Conservation (phyloP, 1,140 invertebrate genomes). For the Neocloeon triangulifer region DNA sequence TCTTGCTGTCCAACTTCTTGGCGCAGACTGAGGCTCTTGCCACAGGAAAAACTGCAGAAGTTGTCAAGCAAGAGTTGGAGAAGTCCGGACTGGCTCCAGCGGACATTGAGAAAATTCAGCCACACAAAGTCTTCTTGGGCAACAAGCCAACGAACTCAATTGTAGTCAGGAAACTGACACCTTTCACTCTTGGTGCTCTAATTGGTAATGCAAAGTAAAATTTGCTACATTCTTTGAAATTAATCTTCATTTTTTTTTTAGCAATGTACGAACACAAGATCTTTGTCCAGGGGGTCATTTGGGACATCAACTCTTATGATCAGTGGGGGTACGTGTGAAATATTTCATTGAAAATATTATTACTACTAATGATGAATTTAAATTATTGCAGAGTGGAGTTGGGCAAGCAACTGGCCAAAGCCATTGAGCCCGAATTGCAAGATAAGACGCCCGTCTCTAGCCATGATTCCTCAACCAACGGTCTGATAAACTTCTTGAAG, state of each 20-base stretch:
- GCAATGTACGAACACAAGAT: conserved; percentile 98
- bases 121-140: conserved; percentile 93
- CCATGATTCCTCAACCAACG: conserved; percentile 85
- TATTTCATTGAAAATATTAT: neutral
- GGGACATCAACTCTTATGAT: conserved; percentile 99
- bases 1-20: conserved; percentile 90
- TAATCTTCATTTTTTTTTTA: conserved; percentile 24
- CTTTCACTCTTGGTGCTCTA: conserved; percentile 84
- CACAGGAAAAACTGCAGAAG: conserved; percentile 64
- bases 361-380: no score
- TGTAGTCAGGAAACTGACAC: conserved; percentile 78
- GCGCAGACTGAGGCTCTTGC: conserved; percentile 96
- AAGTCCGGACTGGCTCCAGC: conserved; percentile 45
- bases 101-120: conserved; percentile 56
- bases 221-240: neutral
- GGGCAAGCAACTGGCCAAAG: conserved; percentile 94
- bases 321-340: conserved; percentile 86
- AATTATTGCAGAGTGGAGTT: conserved; percentile 86
- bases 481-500: conserved; percentile 87
- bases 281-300: conserved; percentile 93
- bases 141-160: conserved; percentile 97
- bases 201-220: conserved; percentile 41
- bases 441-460: conserved; percentile 31
- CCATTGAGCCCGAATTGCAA: conserved; percentile 81
- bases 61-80: conserved; percentile 50